Conservation (phyloP, 2,113 vertebrate genomes). For the Pelecanoides urinatrix region DNA sequence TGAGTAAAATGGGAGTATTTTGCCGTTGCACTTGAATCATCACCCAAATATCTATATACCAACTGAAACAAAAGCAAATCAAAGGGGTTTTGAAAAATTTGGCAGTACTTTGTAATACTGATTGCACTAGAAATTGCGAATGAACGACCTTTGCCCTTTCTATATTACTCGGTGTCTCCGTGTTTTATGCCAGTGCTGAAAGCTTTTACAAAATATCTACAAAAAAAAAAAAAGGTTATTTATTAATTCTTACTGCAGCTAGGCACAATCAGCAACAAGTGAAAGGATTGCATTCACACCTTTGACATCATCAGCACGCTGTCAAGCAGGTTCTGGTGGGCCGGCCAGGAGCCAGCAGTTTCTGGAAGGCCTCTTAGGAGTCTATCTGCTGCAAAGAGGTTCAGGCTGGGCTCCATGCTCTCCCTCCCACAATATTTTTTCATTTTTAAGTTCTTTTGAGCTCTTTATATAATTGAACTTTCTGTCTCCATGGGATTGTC, state of each 20-base stretch:
- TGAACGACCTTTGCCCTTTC: neutral
- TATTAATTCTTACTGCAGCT: neutral
- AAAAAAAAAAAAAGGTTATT: neutral
- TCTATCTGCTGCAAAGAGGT: neutral
- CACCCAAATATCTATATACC: neutral
- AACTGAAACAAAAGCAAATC: neutral
- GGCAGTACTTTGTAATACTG: neutral
- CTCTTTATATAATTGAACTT: neutral
- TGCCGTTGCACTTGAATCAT: neutral
- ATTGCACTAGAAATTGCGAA: neutral
- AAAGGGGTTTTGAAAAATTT: neutral
- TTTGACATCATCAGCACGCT: neutral
- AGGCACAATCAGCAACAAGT: neutral
- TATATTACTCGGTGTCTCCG: accelerated
- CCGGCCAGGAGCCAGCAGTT: neutral
- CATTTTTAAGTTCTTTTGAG: neutral
- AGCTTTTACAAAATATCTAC: neutral
- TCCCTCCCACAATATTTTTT: neutral
- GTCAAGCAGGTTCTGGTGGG: neutral
- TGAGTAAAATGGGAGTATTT: neutral
- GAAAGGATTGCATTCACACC: neutral
- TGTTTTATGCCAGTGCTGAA: neutral
- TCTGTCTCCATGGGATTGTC: neutral
- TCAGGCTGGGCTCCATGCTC: neutral
- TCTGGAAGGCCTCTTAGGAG: neutral